These are phyloP conservation scores for Ephydatia muelleri DNA, from an alignment of 37 sponge, comb jelly and placozoan species.

Conservation along the genomic window DNA sequence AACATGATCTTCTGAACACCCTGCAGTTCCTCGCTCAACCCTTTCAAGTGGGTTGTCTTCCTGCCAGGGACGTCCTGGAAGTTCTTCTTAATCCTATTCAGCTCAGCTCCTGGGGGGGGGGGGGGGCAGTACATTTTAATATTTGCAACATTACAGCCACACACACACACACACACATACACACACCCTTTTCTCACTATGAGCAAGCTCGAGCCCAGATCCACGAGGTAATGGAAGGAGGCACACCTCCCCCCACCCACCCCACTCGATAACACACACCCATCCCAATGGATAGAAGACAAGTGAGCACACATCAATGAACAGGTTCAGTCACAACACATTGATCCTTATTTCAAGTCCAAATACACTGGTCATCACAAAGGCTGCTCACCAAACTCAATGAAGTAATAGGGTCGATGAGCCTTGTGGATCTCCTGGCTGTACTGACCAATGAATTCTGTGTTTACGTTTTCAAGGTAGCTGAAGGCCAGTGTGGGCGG, in stretches of 20 bases:
- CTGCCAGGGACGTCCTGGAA: constrained; percentile 78
- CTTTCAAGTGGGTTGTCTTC: constrained; percentile 52
- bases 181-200: background rate
- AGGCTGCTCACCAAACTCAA: constrained; percentile 88
- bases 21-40: constrained; percentile 86
- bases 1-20: constrained; percentile 99
- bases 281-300: background rate
- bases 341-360: background rate
- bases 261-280: background rate
- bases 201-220: background rate
- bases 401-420: constrained; percentile 88
- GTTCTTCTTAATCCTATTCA: constrained; percentile 84
- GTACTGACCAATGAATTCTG: constrained; percentile 78
- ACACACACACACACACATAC: constrained; percentile 2
- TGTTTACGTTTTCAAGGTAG: constrained; percentile 81
- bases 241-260: background rate
- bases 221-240: too few relatives aligned
- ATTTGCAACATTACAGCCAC: background rate
- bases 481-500: constrained; percentile 87
- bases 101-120: constrained; percentile 66
- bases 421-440: constrained; percentile 71
- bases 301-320: background rate
- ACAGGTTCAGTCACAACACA: background rate
- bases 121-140: background rate
- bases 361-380: background rate